These are phyloP conservation scores for Clarias fuscus DNA, from an alignment of 2,797 vertebrate species.

Conservation along the genomic window DNA sequence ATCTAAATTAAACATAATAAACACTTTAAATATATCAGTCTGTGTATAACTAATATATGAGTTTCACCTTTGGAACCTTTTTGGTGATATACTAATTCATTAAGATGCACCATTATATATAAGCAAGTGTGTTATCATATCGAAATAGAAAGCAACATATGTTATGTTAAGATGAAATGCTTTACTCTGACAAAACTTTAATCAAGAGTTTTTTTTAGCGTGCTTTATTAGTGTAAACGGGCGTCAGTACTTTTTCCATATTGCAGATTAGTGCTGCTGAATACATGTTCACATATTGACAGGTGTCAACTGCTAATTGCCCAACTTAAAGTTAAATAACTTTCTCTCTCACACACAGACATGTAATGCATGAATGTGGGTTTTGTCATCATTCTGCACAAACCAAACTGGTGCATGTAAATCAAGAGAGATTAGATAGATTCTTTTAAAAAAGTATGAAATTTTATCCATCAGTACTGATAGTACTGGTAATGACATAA, in stretches of 20 bases:
- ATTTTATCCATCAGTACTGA: neutral
- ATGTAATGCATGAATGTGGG: neutral
- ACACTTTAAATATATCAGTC: no score
- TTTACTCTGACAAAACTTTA: conserved; percentile 39
- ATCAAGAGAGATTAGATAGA: neutral
- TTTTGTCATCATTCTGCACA: neutral
- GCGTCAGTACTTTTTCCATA: conserved; percentile 45
- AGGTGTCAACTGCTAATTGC: conserved; percentile 33
- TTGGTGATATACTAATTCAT: no score
- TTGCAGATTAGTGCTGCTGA: conserved; percentile 29
- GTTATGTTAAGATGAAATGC: conserved; percentile 35
- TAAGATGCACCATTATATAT: no score
- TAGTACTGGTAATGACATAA: neutral
- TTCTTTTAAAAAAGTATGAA: neutral
- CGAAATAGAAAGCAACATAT: conserved; percentile 10
- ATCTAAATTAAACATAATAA: no score
- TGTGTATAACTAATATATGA: no score
- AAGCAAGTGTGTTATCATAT: no score
- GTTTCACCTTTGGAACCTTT: no score
- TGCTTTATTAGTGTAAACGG: conserved; percentile 34
- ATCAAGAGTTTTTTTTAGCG: conserved; percentile 40
- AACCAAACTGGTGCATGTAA: neutral
- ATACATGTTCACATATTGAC: conserved; percentile 23
- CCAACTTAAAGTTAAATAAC: conserved; percentile 6
- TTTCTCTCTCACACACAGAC: neutral